Evolutionary conservation across 64 coral and sea anemone species (phyloP), one percentile per base, ranked within the genome.

Genomic region (Acropora yongei): DNA sequence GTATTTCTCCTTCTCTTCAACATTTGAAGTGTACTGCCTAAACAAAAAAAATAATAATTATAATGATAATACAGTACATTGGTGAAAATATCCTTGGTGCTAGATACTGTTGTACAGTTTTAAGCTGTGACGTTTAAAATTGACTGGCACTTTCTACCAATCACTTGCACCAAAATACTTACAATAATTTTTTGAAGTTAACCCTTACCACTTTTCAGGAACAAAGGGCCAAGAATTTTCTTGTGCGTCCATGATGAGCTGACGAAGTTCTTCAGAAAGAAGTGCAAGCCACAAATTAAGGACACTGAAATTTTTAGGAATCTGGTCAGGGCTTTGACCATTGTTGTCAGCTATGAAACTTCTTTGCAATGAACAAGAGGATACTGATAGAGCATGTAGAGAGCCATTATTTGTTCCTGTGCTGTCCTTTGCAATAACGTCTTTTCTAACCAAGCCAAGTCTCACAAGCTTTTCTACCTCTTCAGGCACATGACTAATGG

Each of bases 201-300:
- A 75, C 65, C 67, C 80, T 80, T 86, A 98, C 97, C 97, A 98
- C 89, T 96, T 93, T 67, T 98, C 97, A 66, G 94, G 94, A 30
- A 98, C 97, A 96, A 98, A 98, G 42, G 97, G 97, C 97, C 97
- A 98, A 16, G 88, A 51, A 88, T 91, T 91, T 10, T 69, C 45
- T 73, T 95, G 77, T 17, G 94, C 97, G 88, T 92, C 84, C 57
- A 61, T 65, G 66, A 98, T 50, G 3, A 94, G 88, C 1, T 48
- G 39, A 17, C 58, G 30, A 20, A 98, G 84, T 84, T 96, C 78
- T 47, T 89, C 57, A 42, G 90, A 93, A 16, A 96, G 49, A 20
- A 98, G 83, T 16, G 72, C 55, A 44, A 88, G 65, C 97, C 97
- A 98, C 40, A 68, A 61, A 66, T 96, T 43, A 48, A 98, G 86